A percentile compares a stretch with the other conserved stretches of the same genome.
Conservation (phyloP, 2,888 invertebrate genomes). For the Perithous albicinctus region DNA sequence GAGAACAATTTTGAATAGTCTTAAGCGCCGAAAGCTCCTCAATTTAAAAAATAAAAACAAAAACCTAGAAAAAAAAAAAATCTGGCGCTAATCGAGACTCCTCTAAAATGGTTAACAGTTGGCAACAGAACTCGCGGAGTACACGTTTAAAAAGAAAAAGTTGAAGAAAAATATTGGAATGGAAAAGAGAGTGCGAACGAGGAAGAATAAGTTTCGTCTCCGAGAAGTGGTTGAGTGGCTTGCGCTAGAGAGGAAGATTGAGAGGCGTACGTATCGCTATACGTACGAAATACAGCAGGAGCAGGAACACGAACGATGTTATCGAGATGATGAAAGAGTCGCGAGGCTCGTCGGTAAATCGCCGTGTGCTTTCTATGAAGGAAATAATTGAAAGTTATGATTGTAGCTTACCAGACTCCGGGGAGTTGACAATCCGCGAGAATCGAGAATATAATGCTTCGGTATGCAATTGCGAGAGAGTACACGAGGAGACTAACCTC, state of each 20-base stretch:
- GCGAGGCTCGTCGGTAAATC: slow-evolving; percentile 35
- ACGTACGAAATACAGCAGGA: slow-evolving; percentile 64
- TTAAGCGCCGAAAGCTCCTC: too few relatives aligned
- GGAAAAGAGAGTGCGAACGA: slow-evolving; percentile 21
- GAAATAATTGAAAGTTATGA: slow-evolving; percentile 77
- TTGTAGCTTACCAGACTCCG: slow-evolving; percentile 48
- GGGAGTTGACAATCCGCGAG: slow-evolving; percentile 22
- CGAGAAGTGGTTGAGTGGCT: slow-evolving; percentile 1
- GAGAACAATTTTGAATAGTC: too few relatives aligned
- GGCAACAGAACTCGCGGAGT: too few relatives aligned
- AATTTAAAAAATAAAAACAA: too few relatives aligned
- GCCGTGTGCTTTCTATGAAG: slow-evolving; percentile 57
- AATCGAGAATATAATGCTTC: slow-evolving; percentile 37
- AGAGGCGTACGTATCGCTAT: slow-evolving; percentile 46
- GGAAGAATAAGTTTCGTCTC: slow-evolving; percentile 10
- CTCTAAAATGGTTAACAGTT: too few relatives aligned
- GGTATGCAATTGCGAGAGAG: slow-evolving; percentile 50
- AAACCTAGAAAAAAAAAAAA: neutral
- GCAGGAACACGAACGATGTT: slow-evolving; percentile 66
- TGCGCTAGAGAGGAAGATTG: slow-evolving; percentile 35
- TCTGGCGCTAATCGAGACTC: neutral
- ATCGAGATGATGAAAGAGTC: slow-evolving; percentile 76
- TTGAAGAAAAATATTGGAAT: neutral
- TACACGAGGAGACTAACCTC: too few relatives aligned
- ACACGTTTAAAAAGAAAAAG: neutral